phyloP scores from a whole-genome alignment of 2,113 vertebrate species.

The Brachypteracias leptosomus region DNA sequence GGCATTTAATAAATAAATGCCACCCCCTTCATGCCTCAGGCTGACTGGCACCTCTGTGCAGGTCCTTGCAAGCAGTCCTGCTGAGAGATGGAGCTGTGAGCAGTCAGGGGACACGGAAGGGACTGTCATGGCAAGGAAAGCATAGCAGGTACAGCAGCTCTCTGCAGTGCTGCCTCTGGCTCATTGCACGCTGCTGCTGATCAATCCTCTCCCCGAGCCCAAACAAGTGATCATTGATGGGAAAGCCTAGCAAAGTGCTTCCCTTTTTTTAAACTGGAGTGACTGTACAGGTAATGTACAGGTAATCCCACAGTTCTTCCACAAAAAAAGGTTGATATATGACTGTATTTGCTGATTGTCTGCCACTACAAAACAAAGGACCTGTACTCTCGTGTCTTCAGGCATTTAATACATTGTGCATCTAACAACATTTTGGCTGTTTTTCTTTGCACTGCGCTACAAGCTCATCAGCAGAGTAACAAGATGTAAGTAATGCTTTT shows the following conservation, averaged over 20 bases:
- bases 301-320: neutral
- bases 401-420: neutral
- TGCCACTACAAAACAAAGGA: neutral
- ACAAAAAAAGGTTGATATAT: neutral
- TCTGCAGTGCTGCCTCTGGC: neutral
- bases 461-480: neutral
- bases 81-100: neutral
- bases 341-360: rapidly evolving
- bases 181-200: neutral
- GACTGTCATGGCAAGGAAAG: neutral
- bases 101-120: neutral
- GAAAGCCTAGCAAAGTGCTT: neutral
- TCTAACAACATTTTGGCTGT: neutral
- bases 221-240: rapidly evolving
- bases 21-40: neutral
- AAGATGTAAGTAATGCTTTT: neutral
- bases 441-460: neutral
- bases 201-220: neutral
- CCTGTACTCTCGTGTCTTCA: neutral
- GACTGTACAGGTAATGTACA: neutral
- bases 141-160: neutral
- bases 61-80: neutral
- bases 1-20: neutral
- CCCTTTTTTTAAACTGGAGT: rapidly evolving
- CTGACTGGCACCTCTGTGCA: neutral